These are phyloP conservation scores for Artemisiospiza belli DNA, from an alignment of 2,113 vertebrate genomes.

Conservation along the genomic window DNA sequence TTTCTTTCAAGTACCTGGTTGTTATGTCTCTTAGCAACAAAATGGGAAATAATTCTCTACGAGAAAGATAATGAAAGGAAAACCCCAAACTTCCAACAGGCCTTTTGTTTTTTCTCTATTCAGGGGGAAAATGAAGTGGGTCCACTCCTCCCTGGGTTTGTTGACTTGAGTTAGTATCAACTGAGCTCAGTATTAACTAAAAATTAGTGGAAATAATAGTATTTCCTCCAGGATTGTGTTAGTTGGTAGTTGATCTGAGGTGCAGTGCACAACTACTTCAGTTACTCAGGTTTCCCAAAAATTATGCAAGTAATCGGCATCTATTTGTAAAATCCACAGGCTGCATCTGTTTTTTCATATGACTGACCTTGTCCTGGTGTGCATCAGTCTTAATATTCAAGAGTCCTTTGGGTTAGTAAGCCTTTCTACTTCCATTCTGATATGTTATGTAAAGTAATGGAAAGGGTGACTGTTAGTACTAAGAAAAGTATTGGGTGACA, in stretches of 20 bases:
- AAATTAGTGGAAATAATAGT: not conserved
- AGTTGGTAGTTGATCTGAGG: not conserved
- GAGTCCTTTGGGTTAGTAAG: not conserved
- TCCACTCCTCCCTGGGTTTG: not conserved
- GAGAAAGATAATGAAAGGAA: not conserved
- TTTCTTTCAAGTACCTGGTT: too few relatives aligned
- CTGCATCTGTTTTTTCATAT: not conserved
- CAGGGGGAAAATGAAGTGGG: not conserved
- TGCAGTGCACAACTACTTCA: not conserved
- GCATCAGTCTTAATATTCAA: not conserved
- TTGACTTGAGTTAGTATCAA: not conserved
- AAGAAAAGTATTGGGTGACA: not conserved
- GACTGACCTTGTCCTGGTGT: not conserved
- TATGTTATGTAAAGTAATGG: accelerated
- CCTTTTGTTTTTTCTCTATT: not conserved
- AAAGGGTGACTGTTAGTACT: not conserved
- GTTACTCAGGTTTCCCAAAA: not conserved
- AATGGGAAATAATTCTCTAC: not conserved
- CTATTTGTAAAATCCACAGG: not conserved
- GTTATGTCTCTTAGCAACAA: not conserved
- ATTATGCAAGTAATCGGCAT: accelerated
- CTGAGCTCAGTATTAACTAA: not conserved
- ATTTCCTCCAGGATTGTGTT: not conserved
- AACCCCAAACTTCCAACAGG: not conserved
- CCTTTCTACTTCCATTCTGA: not conserved